A percentile compares a stretch with the other conserved stretches of the same genome.
phyloP scores from a whole-genome alignment of 2,888 invertebrate genomes.

The Eilema depressum region DNA sequence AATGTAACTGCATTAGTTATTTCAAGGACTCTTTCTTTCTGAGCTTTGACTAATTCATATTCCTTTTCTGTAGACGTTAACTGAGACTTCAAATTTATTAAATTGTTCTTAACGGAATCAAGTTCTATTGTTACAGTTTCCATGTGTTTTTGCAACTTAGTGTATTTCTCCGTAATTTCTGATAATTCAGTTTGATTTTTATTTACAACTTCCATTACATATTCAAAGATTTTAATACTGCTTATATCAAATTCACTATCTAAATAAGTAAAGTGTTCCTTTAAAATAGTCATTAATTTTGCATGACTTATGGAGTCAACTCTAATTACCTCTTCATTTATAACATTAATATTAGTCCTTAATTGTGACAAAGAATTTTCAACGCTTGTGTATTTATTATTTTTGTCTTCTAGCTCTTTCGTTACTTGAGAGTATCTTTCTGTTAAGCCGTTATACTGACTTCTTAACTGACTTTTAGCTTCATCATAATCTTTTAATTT shows the following conservation, averaged over 20 bases:
- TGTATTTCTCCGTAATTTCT: conserved; percentile 55
- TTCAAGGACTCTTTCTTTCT: conserved; percentile 73
- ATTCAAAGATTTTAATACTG: conserved; percentile 62
- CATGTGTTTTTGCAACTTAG: conserved; percentile 57
- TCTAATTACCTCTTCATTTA: conserved; percentile 50
- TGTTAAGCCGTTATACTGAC: conserved; percentile 54
- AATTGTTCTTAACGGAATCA: conserved; percentile 59
- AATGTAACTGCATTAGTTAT: conserved; percentile 75
- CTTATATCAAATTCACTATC: conserved; percentile 67
- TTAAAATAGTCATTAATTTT: conserved; percentile 57
- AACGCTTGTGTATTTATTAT: conserved; percentile 53
- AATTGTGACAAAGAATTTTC: conserved; percentile 57
- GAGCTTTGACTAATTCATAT: conserved; percentile 62
- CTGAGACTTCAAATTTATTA: conserved; percentile 63
- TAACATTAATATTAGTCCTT: conserved; percentile 56
- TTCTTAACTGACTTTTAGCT: conserved; percentile 58
- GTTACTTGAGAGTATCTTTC: conserved; percentile 56
- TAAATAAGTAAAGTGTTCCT: conserved; percentile 64
- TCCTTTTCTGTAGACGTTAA: conserved; percentile 70
- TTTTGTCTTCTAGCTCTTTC: conserved; percentile 61
- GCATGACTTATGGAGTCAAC: conserved; percentile 39
- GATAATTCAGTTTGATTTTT: conserved; percentile 60
- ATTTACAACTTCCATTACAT: conserved; percentile 55
- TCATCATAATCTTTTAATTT: conserved; percentile 72
- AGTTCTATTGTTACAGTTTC: conserved; percentile 60